Conservation (phyloP, 2,113 vertebrate genomes). For the Alouatta palliata region DNA sequence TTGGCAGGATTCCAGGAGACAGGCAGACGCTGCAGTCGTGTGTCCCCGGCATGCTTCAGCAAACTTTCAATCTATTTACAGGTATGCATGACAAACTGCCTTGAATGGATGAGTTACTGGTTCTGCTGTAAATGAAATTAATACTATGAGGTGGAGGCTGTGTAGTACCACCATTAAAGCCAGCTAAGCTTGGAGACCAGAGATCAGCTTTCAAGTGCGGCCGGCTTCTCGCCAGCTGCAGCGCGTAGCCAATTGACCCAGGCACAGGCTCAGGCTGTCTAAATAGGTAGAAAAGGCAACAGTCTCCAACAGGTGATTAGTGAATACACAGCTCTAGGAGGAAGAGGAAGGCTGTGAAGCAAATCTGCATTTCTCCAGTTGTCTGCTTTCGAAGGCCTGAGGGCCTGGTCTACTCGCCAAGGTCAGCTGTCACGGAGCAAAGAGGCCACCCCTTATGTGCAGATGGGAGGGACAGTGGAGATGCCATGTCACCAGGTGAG, state of each 20-base stretch:
- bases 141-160: slow-evolving; percentile 20
- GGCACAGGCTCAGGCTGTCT: neutral
- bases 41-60: slow-evolving; percentile 67
- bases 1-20: slow-evolving; percentile 39
- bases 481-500: rapidly evolving
- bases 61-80: slow-evolving; percentile 70
- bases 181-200: neutral
- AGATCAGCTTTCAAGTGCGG: neutral
- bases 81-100: slow-evolving; percentile 63
- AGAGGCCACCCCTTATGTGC: neutral
- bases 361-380: rapidly evolving
- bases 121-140: slow-evolving; percentile 69
- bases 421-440: neutral
- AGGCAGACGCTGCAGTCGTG: neutral
- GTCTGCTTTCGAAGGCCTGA: neutral
- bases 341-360: neutral
- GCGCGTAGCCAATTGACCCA: neutral
- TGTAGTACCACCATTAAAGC: neutral
- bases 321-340: neutral
- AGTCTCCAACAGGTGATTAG: neutral
- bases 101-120: slow-evolving; percentile 62
- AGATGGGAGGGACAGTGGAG: neutral
- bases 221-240: rapidly evolving
- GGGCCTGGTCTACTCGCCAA: neutral
- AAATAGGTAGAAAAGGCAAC: neutral